These are phyloP conservation scores for Philotrypesis tridentata DNA, from an alignment of 1,140 invertebrate species.

Conservation along the genomic window DNA sequence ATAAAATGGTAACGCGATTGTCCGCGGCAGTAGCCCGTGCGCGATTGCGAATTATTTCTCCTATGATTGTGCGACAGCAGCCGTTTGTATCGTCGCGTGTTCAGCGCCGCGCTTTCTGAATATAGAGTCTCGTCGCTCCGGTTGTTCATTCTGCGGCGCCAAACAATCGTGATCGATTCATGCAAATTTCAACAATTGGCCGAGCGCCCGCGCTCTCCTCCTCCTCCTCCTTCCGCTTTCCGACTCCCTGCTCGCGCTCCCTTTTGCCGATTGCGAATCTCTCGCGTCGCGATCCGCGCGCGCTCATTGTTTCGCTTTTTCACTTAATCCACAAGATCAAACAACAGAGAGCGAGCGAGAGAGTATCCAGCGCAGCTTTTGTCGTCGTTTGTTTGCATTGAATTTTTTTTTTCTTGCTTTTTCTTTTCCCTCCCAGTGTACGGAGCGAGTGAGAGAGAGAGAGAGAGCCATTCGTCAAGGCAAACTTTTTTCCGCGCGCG, in stretches of 20 bases:
- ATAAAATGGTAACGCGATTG: slow-evolving; percentile 70
- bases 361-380: slow-evolving; percentile 42
- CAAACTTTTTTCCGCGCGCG: neutral
- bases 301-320: slow-evolving; percentile 67
- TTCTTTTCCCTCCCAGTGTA: too few species aligned
- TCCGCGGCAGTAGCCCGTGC: slow-evolving; percentile 62
- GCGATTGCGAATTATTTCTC: slow-evolving; percentile 70
- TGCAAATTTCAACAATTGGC: slow-evolving; percentile 70
- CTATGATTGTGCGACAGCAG: slow-evolving; percentile 57
- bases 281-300: neutral
- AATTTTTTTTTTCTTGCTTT: slow-evolving; percentile 25
- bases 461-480: slow-evolving; percentile 11
- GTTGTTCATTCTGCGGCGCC: slow-evolving; percentile 64
- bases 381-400: slow-evolving; percentile 3
- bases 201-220: slow-evolving; percentile 46
- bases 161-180: slow-evolving; percentile 72
- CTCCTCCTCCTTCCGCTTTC: slow-evolving; percentile 26
- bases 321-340: slow-evolving; percentile 53
- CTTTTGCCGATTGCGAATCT: slow-evolving; percentile 53
- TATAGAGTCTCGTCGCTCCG: slow-evolving; percentile 18
- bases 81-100: neutral
- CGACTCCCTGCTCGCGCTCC: slow-evolving; percentile 34
- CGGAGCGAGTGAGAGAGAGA: too few species aligned
- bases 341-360: too few species aligned
- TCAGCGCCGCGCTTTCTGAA: neutral